phyloP scores from a whole-genome alignment of 1,140 invertebrate species.

The Portunus trituberculatus region DNA sequence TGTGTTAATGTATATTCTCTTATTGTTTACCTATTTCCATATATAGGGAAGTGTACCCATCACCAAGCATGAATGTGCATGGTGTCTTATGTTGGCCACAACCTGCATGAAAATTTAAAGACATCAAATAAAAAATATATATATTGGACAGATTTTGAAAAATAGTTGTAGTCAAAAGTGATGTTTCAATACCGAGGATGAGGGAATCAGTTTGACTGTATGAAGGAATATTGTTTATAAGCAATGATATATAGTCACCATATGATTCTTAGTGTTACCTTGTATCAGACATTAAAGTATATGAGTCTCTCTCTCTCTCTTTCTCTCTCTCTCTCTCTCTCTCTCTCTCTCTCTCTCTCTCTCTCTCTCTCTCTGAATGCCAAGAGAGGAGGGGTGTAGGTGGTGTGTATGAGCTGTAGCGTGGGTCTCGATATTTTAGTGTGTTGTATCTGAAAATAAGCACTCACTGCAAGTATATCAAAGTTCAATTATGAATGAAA shows the following conservation, averaged over 20 bases:
- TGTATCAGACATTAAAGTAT: no score
- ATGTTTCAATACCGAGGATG: background rate
- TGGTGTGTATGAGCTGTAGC: no score
- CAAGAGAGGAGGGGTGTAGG: no score
- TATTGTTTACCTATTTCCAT: background rate
- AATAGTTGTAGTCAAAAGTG: background rate
- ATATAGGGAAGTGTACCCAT: background rate
- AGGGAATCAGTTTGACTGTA: background rate
- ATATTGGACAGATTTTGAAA: background rate
- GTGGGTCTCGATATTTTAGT: no score
- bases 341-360: background rate
- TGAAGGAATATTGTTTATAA: background rate
- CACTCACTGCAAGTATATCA: no score
- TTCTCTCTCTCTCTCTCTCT: background rate
- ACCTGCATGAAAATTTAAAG: background rate
- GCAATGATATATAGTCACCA: background rate
- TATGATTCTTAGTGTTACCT: background rate
- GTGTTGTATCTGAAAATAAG: no score
- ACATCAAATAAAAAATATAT: background rate
- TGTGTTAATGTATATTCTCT: background rate
- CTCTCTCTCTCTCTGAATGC: no score
- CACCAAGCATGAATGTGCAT: background rate
- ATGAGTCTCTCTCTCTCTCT: background rate
- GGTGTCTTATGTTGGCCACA: background rate
- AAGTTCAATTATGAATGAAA: no score